Evolutionary conservation across 2,888 invertebrate genomes (phyloP), one percentile per base, ranked within the genome.

Genomic region (Penaeus monodon): DNA sequence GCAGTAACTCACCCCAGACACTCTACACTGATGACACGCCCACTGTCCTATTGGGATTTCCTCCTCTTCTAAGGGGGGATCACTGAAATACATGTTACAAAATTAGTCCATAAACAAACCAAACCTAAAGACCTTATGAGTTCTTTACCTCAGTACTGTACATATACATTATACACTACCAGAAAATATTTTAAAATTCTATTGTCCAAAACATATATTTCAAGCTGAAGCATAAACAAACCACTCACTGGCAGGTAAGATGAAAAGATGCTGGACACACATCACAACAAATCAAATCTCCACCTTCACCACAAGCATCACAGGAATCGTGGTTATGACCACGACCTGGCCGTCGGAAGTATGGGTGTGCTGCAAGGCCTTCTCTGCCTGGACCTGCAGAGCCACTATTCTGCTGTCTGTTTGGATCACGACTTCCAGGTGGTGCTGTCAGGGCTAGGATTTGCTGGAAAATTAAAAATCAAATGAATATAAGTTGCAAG

Each of bases 181-280:
- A 70, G 20, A 29, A 22, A 70, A 12, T 70, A 70, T 24, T 20
- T 8, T 1, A 29, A 70, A 70, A 22, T 17, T 57, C 10, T 12
- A 57, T 57, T 20, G 20, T 57, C 57, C 14, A 57, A 57, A 44
- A 44, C 44, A 10, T 44, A 44, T 44, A 38, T 10, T 10, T 7
- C 44, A 44, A 44, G 44, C 44, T 10, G 44, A 44, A 44, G 44
- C 44, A 44, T 14, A 17, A 24, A 0, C 8, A 65, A 93, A 98
- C 98, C 57, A 80, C 85, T 86, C 33, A 89, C 88, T 98, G 97
- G 95, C 99, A 99, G 91, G 96, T 95, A 88, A 98, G 94, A 93
- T 99, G 99, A 93, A 99, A 99, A 90, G 98, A 97, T 63, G 97
- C 97, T 1, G 98, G 98, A 91, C 99, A 99, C 90, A 96, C 95